Percentiles rank a stretch among this genome's conserved stretches.
phyloP scores from a whole-genome alignment of 2,888 invertebrate species.

The Nycteola revayana region DNA sequence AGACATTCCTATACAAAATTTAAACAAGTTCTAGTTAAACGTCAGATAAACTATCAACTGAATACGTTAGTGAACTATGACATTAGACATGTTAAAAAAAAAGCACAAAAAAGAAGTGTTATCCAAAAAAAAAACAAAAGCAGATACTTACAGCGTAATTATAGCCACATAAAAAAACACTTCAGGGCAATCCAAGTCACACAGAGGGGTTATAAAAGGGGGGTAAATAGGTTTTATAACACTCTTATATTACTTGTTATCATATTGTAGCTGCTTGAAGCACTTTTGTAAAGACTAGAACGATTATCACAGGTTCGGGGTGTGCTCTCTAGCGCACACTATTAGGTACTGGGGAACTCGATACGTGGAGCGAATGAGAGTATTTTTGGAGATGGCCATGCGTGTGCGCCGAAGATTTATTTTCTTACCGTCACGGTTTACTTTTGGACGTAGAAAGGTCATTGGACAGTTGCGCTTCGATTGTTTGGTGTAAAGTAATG shows the following conservation, averaged over 20 bases:
- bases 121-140: conserved; percentile 46
- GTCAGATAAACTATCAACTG: no score
- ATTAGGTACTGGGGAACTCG: conserved; percentile 71
- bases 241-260: conserved; percentile 68
- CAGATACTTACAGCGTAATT: conserved; percentile 66
- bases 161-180: conserved; percentile 59
- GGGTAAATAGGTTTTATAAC: conserved; percentile 33
- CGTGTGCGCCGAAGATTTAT: conserved; percentile 57
- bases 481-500: conserved; percentile 12
- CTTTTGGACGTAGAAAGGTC: conserved; percentile 76
- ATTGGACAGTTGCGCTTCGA: conserved; percentile 61
- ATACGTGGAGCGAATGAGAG: conserved; percentile 58
- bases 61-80: no score
- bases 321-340: conserved; percentile 48
- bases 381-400: conserved; percentile 63
- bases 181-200: conserved; percentile 54
- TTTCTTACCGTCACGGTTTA: conserved; percentile 68
- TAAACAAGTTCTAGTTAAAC: no score
- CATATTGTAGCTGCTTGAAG: conserved; percentile 55
- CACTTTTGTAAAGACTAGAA: conserved; percentile 59
- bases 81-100: no score
- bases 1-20: no score
- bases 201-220: conserved; percentile 41
- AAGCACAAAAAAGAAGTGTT: no score
- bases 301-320: conserved; percentile 63